Evolutionary conservation across 2,888 invertebrate genomes (phyloP), one percentile per base, ranked within the genome.

Genomic region (Sinelater perroti): DNA sequence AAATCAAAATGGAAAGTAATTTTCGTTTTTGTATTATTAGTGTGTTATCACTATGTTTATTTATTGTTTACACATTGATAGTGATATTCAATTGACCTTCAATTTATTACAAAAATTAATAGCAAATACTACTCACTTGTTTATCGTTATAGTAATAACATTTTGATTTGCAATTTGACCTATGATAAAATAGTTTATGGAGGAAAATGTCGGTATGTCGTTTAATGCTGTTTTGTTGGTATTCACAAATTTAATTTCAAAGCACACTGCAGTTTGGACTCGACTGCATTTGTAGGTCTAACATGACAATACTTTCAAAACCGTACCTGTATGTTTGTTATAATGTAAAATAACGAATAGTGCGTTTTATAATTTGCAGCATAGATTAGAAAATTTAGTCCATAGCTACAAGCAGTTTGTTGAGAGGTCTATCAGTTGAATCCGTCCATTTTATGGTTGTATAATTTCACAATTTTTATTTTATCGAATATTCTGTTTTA

Each of bases 401-500:
- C 13, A 14, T 33, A 14, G 33, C 16, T 42, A 24, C 26, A 35
- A 35, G 10, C 18, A 38, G 38, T 21, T 42, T 42, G 14, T 7
- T 26, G 26, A 26, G 42, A 42, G 26, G n/a, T n/a, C 42, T 42
- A 26, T 16, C 24, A 42, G 24, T n/a, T 42, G 7, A 42, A 26
- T 42, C 42, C 42, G 42, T 42, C 42, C 42, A 42, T 5, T 42
- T 42, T 20, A 7, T 14, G 13, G 14, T 42, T 42, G 38, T 38
- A 38, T 38, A 38, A 11, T 42, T 42, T 38, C 24, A 40, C 24
- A 17, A 11, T 40, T 21, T 26, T 42, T 16, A 14, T 42, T 10
- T 26, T 33, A 4, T 18, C n/a, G n/a, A n/a, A n/a, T n/a, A n/a
- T n/a, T n/a, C n/a, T n/a, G n/a, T n/a, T n/a, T n/a, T n/a, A n/a